Conservation (phyloP, 2,797 vertebrate genomes). For the Cichlasoma orientale region DNA sequence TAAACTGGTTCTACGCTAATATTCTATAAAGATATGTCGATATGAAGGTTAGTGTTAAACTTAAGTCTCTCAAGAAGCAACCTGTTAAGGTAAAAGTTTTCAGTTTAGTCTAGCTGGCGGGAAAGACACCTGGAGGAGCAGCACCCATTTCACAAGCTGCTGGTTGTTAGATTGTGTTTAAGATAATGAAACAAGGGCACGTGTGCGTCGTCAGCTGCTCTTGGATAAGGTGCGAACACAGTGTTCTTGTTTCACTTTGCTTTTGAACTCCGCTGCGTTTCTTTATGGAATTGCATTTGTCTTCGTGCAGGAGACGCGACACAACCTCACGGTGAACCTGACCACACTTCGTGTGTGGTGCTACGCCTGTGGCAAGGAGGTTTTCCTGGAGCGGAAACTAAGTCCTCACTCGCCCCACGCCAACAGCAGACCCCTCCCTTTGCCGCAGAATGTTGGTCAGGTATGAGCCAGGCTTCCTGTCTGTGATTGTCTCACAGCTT, state of each 20-base stretch:
- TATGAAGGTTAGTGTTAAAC: background rate
- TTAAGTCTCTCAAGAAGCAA: too few species aligned
- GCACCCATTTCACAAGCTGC: background rate
- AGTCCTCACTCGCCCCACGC: constrained; percentile 80
- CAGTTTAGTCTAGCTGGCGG: background rate
- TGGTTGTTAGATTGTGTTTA: background rate
- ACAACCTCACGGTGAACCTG: constrained; percentile 97
- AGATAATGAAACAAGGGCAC: background rate
- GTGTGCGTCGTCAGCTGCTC: background rate
- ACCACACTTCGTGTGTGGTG: constrained; percentile 98
- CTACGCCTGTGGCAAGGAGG: constrained; percentile 97
- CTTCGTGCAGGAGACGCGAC: constrained; percentile 87
- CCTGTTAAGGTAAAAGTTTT: too few species aligned
- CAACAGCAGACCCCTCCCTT: constrained; percentile 79
- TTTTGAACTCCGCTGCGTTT: background rate
- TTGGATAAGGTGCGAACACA: background rate
- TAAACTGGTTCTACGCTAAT: background rate
- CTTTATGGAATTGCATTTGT: background rate
- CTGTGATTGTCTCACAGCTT: background rate
- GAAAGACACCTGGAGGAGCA: background rate
- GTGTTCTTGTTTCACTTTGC: background rate
- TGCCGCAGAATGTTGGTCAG: constrained; percentile 75
- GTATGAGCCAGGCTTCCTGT: constrained; percentile 48
- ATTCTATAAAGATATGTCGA: background rate
- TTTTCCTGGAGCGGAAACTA: constrained; percentile 95